Percentiles rank a stretch among this genome's conserved stretches.
phyloP scores from a whole-genome alignment of 2,113 vertebrate species.

The Oophaga pumilio region DNA sequence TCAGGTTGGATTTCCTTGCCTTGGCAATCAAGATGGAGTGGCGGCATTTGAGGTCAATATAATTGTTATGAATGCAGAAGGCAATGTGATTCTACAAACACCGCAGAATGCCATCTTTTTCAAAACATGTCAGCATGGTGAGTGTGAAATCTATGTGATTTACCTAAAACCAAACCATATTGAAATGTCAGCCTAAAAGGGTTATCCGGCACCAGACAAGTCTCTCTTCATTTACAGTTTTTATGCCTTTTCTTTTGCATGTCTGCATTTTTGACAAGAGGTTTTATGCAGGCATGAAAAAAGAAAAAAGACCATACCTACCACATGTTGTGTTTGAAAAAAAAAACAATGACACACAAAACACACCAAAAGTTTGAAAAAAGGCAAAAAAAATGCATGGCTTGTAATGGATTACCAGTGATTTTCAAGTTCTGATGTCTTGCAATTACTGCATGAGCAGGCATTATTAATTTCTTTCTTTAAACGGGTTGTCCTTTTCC shows the following conservation, averaged over 20 bases:
- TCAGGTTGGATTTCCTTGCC: slow-evolving; percentile 87
- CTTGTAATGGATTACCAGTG: too few species aligned
- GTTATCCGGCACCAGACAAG: neutral
- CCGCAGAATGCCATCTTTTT: slow-evolving; percentile 91
- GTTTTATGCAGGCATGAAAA: too few species aligned
- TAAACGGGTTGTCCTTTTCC: neutral
- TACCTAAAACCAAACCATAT: neutral
- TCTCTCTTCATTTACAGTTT: too few species aligned
- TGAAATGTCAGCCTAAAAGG: neutral
- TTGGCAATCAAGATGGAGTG: slow-evolving; percentile 85
- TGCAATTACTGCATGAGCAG: neutral
- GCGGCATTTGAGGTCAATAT: slow-evolving; percentile 88
- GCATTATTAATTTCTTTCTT: neutral
- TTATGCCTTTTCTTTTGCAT: too few species aligned
- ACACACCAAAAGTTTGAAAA: too few species aligned
- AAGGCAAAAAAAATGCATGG: too few species aligned
- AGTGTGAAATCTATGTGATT: slow-evolving; percentile 18
- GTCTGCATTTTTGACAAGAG: too few species aligned
- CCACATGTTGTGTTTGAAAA: too few species aligned
- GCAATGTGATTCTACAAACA: slow-evolving; percentile 82
- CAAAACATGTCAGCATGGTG: slow-evolving; percentile 91
- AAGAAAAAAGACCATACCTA: too few species aligned
- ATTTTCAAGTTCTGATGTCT: neutral
- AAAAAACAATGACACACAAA: too few species aligned
- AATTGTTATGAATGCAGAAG: slow-evolving; percentile 85